Evolutionary conservation across 1,140 invertebrate species (phyloP).

Genomic region (Papilio polyxenes): DNA sequence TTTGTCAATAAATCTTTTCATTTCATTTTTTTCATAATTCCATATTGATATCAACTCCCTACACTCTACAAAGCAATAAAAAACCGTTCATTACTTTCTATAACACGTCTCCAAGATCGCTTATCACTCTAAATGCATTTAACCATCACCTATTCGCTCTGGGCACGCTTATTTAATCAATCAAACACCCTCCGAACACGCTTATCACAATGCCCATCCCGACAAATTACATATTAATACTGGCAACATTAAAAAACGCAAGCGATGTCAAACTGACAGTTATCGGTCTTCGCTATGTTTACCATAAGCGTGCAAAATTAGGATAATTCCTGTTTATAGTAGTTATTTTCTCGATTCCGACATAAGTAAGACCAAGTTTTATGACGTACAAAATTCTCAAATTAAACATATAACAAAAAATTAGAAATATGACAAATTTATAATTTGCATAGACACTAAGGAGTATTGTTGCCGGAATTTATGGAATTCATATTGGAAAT

Average conservation of each 20-base stretch:
- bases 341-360: neutral
- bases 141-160: slow-evolving; percentile 66
- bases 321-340: neutral
- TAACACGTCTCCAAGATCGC: slow-evolving; percentile 44
- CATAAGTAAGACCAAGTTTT: no score
- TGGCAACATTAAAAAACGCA: slow-evolving; percentile 70
- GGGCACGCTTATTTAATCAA: slow-evolving; percentile 77
- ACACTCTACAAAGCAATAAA: neutral
- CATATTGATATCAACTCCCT: neutral
- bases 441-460: no score
- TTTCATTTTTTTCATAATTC: neutral
- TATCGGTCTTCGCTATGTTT: slow-evolving; percentile 39
- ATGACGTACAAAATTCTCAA: no score
- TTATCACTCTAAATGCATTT: slow-evolving; percentile 62
- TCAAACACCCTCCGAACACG: slow-evolving; percentile 64
- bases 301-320: neutral
- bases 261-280: slow-evolving; percentile 66
- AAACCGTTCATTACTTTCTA: slow-evolving; percentile 30
- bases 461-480: no score
- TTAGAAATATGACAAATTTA: no score
- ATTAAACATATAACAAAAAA: no score
- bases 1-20: no score
- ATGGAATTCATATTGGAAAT: no score
- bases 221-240: slow-evolving; percentile 77
- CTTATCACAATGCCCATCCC: slow-evolving; percentile 71